Evolutionary conservation across 2,113 vertebrate species (phyloP), one percentile per base, ranked within the genome.

Genomic region (Calyptomena viridis): DNA sequence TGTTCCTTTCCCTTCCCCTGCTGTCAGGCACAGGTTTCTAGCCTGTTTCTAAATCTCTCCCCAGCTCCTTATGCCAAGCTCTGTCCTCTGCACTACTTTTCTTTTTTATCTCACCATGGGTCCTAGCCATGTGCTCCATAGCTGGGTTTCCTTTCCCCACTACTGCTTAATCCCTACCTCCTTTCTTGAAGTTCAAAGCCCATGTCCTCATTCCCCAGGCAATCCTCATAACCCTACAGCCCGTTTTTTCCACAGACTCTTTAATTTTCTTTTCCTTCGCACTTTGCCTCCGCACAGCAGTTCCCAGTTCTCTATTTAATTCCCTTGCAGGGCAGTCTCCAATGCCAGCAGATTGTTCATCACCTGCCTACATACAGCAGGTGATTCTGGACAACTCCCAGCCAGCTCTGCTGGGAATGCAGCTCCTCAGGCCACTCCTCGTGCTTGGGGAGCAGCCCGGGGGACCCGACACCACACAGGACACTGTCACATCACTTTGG

Each of bases 11-110:
- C 84, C 30, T 91, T 84, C 64, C 73, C 31, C 24, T 84, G 81
- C 85, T 90, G 76, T 74, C 94, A 93, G 82, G 84, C 55, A 13
- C 96, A 97, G 96, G 96, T 96, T 97, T 78, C 69, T 91, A 74
- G 89, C 60, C 73, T 75, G 77, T 89, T 94, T 95, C 72, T 96
- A 90, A 93, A 93, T 94, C 94, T 95, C 90, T 94, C 90, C 83
- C 81, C 73, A 67, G 89, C 35, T 74, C n/a, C 35, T 63, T 33
- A 33, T 67, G 92, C 92, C 95, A 95, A 81, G 46, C 46, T 88
- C 82, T 77, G 64, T 81, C 39, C 73, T 80, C 59, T 39, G 72
- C 24, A 74, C 56, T 94, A 33, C 92, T 93, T 66, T 80, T 50
- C 68, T 50, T 92, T 84, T 94, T 52, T 53, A 67, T 88, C 63